Conservation (phyloP, 2,113 vertebrate species). For the Triplophysa dalaica region DNA sequence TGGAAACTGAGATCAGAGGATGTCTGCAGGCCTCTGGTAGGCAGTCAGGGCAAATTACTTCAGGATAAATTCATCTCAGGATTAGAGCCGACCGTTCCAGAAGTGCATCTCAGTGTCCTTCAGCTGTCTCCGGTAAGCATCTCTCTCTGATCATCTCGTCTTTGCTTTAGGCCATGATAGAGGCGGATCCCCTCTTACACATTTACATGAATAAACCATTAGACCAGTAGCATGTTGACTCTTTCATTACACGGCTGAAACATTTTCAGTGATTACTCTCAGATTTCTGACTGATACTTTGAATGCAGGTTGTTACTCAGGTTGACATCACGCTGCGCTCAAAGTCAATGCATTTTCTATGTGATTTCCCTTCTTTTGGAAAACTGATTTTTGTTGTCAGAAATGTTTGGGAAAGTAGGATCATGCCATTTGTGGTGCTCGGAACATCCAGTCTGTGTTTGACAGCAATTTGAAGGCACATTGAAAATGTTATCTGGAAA, state of each 20-base stretch:
- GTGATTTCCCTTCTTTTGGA: constrained; percentile 7
- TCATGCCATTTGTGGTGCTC: neutral
- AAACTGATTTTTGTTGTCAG: neutral
- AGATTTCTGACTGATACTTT: constrained; percentile 7
- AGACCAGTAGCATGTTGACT: constrained; percentile 8
- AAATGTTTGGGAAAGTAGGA: neutral
- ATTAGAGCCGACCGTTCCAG: neutral
- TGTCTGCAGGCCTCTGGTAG: constrained; percentile 1
- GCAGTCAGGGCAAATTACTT: neutral
- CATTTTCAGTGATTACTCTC: constrained; percentile 8
- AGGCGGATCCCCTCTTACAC: constrained; percentile 17
- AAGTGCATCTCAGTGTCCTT: neutral
- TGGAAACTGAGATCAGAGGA: constrained; percentile 30
- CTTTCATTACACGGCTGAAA: constrained; percentile 41
- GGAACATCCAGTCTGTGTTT: neutral
- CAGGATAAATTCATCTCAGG: constrained; percentile 21
- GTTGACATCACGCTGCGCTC: constrained; percentile 33
- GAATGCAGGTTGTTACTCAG: constrained; percentile 22
- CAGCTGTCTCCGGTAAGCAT: neutral
- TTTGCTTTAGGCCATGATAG: constrained; percentile 31
- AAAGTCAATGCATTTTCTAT: neutral
- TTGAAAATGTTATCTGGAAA: constrained; percentile 4
- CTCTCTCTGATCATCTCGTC: constrained; percentile 9
- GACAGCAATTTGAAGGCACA: constrained; percentile 2
- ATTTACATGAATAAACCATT: constrained; percentile 37